These are phyloP conservation scores for Amiota communis DNA, from an alignment of 2,888 invertebrate genomes.

Conservation along the genomic window DNA sequence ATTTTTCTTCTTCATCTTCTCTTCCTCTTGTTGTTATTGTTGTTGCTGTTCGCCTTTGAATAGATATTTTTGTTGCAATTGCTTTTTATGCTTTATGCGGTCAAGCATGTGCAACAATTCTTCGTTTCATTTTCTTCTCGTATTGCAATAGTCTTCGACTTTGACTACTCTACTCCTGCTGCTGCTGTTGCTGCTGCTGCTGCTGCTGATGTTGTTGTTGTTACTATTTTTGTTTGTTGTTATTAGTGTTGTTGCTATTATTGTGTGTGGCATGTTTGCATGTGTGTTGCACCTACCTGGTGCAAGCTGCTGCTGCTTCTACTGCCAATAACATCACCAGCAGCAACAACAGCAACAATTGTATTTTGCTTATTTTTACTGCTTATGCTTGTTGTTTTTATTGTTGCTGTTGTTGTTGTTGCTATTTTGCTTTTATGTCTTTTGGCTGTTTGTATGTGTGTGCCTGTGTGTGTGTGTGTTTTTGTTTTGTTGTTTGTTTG, in stretches of 20 bases:
- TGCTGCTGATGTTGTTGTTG: conserved; percentile 43
- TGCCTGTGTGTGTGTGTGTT: background rate
- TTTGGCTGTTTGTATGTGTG: conserved; percentile 39
- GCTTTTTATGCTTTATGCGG: conserved; percentile 69
- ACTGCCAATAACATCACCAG: background rate
- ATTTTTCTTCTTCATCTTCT: too few species aligned
- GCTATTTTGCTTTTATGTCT: conserved; percentile 21
- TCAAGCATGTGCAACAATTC: conserved; percentile 55
- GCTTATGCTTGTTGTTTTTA: conserved; percentile 20
- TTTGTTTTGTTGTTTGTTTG: conserved; percentile 34
- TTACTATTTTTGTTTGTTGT: conserved; percentile 50
- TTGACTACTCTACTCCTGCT: conserved; percentile 12
- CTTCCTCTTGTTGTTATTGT: background rate
- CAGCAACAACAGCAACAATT: conserved; percentile 10
- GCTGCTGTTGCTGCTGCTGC: conserved; percentile 33
- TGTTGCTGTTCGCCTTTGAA: conserved; percentile 6
- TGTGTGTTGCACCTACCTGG: conserved; percentile 14
- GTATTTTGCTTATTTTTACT: background rate
- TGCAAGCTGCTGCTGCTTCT: conserved; percentile 15
- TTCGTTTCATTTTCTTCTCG: conserved; percentile 5
- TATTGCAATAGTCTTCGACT: conserved; percentile 36
- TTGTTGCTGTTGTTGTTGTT: conserved; percentile 23
- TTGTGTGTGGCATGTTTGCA: conserved; percentile 28
- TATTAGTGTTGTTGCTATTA: conserved; percentile 30
- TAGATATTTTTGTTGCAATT: conserved; percentile 43